phyloP scores from a whole-genome alignment of 2,113 vertebrate genomes.

The Galbula dea region DNA sequence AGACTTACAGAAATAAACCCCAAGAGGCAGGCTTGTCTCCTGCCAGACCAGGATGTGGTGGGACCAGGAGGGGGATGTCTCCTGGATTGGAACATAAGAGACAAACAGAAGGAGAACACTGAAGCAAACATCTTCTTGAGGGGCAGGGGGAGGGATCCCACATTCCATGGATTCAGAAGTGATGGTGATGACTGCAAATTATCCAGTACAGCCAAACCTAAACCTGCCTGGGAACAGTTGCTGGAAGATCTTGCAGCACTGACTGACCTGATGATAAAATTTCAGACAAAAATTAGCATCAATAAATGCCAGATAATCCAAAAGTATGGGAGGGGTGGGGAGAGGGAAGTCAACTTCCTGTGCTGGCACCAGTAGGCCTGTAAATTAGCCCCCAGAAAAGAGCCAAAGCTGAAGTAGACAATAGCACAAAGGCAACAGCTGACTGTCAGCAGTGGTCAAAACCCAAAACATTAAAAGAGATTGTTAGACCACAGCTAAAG shows the following conservation, averaged over 20 bases:
- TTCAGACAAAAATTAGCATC: slow-evolving; percentile 8
- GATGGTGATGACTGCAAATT: background rate
- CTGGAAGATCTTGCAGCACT: background rate
- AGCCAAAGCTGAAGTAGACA: background rate
- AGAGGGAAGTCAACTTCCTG: background rate
- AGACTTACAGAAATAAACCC: background rate
- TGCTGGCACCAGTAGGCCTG: background rate
- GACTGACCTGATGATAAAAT: background rate
- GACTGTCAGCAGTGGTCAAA: background rate
- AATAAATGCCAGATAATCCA: background rate
- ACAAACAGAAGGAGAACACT: background rate
- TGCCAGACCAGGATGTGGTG: background rate
- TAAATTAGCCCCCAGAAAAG: background rate
- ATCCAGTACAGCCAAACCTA: accelerated
- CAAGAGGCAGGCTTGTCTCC: background rate
- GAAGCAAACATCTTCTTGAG: background rate
- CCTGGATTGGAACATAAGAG: background rate
- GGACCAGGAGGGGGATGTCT: background rate
- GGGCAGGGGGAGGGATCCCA: background rate
- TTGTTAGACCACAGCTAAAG: background rate
- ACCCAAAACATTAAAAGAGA: background rate
- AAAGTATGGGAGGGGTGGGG: background rate
- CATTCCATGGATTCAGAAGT: accelerated
- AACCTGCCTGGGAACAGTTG: background rate
- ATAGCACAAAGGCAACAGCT: background rate